A percentile compares a stretch with the other conserved stretches of the same genome.
These are phyloP conservation scores for Doris montereyensis DNA, from an alignment of 2,888 invertebrate genomes.

Conservation along the genomic window DNA sequence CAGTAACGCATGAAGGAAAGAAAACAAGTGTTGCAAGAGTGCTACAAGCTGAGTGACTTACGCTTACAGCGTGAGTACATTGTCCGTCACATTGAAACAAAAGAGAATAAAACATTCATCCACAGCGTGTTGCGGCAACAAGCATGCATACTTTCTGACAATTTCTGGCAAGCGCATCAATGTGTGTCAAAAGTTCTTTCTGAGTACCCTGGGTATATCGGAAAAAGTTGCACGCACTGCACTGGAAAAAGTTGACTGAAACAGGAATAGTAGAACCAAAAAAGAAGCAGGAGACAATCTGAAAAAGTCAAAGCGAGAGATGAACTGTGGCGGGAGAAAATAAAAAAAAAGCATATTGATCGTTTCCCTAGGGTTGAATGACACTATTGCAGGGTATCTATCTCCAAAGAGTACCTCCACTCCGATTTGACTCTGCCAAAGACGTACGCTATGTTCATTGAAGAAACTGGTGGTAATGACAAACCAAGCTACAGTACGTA, in stretches of 20 bases:
- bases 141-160: neutral
- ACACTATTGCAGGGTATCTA: conserved; percentile 1
- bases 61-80: conserved; percentile 11
- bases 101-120: neutral
- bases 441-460: neutral
- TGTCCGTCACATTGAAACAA: conserved; percentile 1
- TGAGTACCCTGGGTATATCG: neutral
- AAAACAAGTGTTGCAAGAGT: neutral
- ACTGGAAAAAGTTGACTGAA: neutral
- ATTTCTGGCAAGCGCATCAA: neutral
- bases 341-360: conserved; percentile 1
- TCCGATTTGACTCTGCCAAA: neutral
- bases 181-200: conserved; percentile 15
- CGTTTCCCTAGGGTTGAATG: neutral
- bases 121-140: neutral
- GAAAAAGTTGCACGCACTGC: conserved; percentile 6
- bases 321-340: neutral
- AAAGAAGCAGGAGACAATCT: conserved; percentile 5
- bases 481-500: neutral
- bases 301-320: neutral
- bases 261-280: conserved; percentile 1
- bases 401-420: conserved; percentile 1
- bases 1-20: neutral
- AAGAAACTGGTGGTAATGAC: neutral
- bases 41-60: neutral